Percentiles rank a stretch among this genome's conserved stretches.
phyloP scores from a whole-genome alignment of 2,797 vertebrate genomes.

The Lithobates pipiens region DNA sequence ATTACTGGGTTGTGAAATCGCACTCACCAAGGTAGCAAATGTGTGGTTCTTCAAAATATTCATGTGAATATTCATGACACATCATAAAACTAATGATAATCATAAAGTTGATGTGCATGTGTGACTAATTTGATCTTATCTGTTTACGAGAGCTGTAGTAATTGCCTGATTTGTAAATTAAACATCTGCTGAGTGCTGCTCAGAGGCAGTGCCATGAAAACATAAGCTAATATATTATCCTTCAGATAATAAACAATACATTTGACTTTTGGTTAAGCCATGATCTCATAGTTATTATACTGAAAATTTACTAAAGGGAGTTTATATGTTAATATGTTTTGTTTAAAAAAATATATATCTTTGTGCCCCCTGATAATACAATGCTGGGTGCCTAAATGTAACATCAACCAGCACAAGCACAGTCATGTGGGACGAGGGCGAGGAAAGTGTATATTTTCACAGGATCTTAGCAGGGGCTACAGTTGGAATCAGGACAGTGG shows the following conservation, averaged over 20 bases:
- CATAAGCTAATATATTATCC: conserved; percentile 62
- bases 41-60: conserved; percentile 70
- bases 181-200: conserved; percentile 77
- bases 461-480: no score
- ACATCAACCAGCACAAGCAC: no score
- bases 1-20: no score
- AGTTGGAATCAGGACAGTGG: no score
- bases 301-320: no score
- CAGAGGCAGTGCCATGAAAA: conserved; percentile 57
- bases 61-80: conserved; percentile 78
- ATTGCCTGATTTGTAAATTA: conserved; percentile 83
- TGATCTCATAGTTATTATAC: background rate
- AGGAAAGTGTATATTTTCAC: no score
- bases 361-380: no score
- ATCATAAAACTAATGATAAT: conserved; percentile 83
- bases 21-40: conserved; percentile 71
- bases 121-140: conserved; percentile 86
- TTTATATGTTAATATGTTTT: no score
- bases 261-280: background rate
- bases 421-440: no score
- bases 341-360: no score
- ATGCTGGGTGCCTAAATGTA: no score
- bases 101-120: conserved; percentile 81
- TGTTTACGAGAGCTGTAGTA: conserved; percentile 80
- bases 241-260: conserved; percentile 59